Base-by-base conservation (phyloP, 2,113 vertebrate species). In the Xenopus laevis region DNA sequence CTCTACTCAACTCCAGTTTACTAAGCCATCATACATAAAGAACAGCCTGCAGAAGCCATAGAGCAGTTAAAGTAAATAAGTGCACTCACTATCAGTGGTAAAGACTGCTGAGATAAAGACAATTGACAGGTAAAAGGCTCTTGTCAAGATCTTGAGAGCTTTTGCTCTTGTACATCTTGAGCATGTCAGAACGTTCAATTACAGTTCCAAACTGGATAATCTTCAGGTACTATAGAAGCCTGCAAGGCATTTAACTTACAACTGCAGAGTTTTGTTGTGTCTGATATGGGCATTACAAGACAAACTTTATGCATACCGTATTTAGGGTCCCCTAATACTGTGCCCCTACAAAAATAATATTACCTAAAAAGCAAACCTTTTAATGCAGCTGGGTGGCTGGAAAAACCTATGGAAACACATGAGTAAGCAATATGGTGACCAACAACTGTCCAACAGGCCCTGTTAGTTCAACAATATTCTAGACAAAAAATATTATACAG, bases 41-140 rank as follows among this genome's bases (percentile, higher is more conserved):
- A 73, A 1, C 30, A 68, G 62, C 65, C 78, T 16, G 1, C 21
- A 62, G 76, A 68, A 78, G 70, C 65, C 82, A 30, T 53, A 62
- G 79, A 21, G 78, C 77, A 79, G 58, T 50, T 74, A 79, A 74
- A 75, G 73, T 81, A 68, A 74, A 83, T 45, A 81, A 82, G 30
- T 72, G 78, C 50, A 77, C 72, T 84, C 78, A 3, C 30, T 47
- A 47, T 77, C 81, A 85, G 82, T 79, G 78, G 64, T 79, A 85
- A 89, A 81, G 80, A 77, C 67, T 80, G 71, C 13, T 68, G n/a
- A n/a, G 82, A 87, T 83, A n/a, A 71, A 78, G 86, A 83, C 87
- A 87, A 79, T 71, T 78, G 82, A 81, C 81, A 83, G 81, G 78
- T 79, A 75, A 17, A 13, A 80, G 23, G 72, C 55, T 71, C 50